Evolutionary conservation across 2,797 vertebrate genomes (phyloP).

Genomic region (Melanotaenia maccullochi): DNA sequence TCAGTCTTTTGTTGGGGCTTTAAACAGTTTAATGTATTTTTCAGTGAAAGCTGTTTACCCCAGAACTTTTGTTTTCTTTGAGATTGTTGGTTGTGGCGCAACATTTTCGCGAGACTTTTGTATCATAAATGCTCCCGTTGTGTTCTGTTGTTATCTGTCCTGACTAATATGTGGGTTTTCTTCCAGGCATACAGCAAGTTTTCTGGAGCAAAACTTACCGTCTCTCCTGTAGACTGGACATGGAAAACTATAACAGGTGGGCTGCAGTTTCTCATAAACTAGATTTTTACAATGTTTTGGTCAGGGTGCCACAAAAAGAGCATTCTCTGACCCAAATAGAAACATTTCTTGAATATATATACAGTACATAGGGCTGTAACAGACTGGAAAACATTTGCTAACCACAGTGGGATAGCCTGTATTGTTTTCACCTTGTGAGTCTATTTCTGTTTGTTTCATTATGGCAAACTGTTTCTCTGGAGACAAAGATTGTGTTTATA

Average conservation of each 20-base stretch:
- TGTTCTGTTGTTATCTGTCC: constrained; percentile 7
- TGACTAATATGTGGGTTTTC: constrained; percentile 27
- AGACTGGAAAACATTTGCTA: neutral
- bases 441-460: neutral
- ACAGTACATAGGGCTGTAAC: neutral
- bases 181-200: constrained; percentile 94
- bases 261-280: constrained; percentile 31
- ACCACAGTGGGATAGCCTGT: neutral
- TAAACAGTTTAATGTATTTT: neutral
- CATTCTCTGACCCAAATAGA: constrained; percentile 3
- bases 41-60: neutral
- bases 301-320: neutral
- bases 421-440: neutral
- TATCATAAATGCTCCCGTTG: neutral
- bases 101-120: neutral
- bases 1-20: neutral
- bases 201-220: constrained; percentile 88
- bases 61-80: neutral
- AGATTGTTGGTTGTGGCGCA: neutral
- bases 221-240: constrained; percentile 88
- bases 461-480: constrained; percentile 2
- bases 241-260: constrained; percentile 93
- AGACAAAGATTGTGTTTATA: constrained; percentile 2
- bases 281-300: neutral
- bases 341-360: neutral